Evolutionary conservation across 2,113 vertebrate species (phyloP).

Genomic region (Hippocampus zosterae): DNA sequence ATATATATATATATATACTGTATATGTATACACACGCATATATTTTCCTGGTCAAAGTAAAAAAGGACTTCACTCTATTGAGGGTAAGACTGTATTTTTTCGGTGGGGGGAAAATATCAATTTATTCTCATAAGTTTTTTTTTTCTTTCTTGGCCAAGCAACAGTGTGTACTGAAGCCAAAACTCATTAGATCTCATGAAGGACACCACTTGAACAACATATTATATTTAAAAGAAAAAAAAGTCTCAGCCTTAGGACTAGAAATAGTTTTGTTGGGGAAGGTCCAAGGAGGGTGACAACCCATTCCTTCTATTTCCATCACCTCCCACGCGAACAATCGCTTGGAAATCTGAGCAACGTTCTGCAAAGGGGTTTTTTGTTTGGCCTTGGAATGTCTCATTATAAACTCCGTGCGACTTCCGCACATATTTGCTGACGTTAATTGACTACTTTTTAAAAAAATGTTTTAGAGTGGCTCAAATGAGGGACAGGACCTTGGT

Average conservation of each 20-base stretch:
- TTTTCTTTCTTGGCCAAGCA: too few relatives aligned
- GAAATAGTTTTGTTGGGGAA: not conserved
- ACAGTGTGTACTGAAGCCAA: too few relatives aligned
- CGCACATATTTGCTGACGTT: conserved; percentile 31
- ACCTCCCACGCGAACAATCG: not conserved
- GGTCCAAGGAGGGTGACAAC: not conserved
- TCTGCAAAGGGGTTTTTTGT: not conserved
- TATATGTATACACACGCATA: too few relatives aligned
- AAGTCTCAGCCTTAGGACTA: not conserved
- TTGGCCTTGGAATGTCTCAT: conserved; percentile 1
- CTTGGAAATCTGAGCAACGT: not conserved
- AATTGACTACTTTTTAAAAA: conserved; percentile 36
- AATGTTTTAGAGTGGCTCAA: conserved; percentile 37
- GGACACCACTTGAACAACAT: too few relatives aligned
- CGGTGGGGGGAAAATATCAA: too few relatives aligned
- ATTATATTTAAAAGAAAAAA: too few relatives aligned
- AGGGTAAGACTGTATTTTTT: too few relatives aligned
- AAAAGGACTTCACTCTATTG: too few relatives aligned
- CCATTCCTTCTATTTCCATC: not conserved
- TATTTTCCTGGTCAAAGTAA: too few relatives aligned
- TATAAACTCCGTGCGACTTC: conserved; percentile 1
- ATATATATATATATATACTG: too few relatives aligned
- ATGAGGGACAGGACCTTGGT: conserved; percentile 55
- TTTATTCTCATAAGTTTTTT: too few relatives aligned
- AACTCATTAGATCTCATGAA: too few relatives aligned